These are phyloP conservation scores for Melieria picta DNA, from an alignment of 2,888 invertebrate species.

Conservation along the genomic window DNA sequence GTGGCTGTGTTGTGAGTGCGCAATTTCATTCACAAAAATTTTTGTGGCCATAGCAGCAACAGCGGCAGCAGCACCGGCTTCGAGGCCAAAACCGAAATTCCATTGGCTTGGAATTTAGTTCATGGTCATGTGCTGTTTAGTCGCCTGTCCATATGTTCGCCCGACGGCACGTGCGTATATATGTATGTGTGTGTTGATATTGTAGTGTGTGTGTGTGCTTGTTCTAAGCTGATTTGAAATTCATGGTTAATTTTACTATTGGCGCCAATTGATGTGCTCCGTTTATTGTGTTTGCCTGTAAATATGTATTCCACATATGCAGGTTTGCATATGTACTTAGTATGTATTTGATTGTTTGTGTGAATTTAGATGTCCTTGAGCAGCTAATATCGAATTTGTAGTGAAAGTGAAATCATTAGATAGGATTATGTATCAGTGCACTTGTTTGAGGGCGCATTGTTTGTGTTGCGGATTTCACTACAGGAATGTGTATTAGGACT, in stretches of 20 bases:
- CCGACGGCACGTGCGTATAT: neutral
- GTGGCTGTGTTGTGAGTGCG: conserved; percentile 16
- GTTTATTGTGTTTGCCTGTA: neutral
- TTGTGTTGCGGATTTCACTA: no score
- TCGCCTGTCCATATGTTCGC: conserved; percentile 1
- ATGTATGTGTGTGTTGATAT: neutral
- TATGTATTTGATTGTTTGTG: neutral
- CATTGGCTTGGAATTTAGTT: conserved; percentile 33
- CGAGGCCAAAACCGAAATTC: conserved; percentile 28
- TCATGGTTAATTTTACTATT: neutral
- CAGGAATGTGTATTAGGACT: no score
- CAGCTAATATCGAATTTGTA: no score
- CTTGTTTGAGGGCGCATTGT: no score
- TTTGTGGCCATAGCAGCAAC: neutral
- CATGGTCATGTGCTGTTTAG: conserved; percentile 30
- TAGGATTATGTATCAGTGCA: no score
- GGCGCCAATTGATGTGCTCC: no score
- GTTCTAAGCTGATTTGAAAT: conserved; percentile 21
- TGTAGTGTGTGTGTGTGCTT: neutral
- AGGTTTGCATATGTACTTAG: neutral
- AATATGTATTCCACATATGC: neutral
- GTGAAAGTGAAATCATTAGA: no score
- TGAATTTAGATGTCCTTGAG: neutral
- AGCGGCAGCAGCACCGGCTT: conserved; percentile 8
- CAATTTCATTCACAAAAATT: conserved; percentile 31